Percentiles rank a stretch among this genome's conserved stretches.
Conservation (phyloP, 2,113 vertebrate genomes). For the Lophius piscatorius region DNA sequence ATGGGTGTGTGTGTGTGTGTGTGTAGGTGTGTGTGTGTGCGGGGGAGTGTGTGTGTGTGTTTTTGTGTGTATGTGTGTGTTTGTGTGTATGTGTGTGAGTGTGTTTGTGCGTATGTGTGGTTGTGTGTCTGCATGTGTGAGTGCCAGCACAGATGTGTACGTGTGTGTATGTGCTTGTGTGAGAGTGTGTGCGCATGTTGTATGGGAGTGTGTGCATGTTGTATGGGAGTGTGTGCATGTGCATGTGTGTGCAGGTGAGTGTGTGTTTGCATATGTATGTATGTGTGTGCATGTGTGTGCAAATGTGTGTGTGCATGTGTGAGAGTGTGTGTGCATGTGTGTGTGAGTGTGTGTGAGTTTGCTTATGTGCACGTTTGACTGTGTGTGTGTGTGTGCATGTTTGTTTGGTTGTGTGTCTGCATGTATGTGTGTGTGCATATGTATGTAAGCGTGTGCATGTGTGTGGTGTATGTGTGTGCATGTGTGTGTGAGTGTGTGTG, state of each 20-base stretch:
- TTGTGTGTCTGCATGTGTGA: neutral
- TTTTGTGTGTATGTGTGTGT: neutral
- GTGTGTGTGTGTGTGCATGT: neutral
- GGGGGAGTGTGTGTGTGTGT: too few relatives aligned
- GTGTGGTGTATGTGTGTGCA: neutral
- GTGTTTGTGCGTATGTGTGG: too few relatives aligned
- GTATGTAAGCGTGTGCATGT: neutral
- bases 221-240: neutral
- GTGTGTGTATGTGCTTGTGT: too few relatives aligned
- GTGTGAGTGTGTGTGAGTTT: neutral
- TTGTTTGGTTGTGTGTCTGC: neutral
- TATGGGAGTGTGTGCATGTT: neutral
- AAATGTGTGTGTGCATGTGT: constrained; percentile 2
- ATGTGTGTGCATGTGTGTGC: neutral
- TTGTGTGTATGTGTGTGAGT: constrained; percentile 1
- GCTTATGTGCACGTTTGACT: too few relatives aligned
- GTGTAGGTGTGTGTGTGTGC: too few relatives aligned
- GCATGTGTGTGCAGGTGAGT: neutral
- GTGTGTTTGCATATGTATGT: neutral
- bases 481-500: constrained; percentile 2
- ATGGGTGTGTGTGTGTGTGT: neutral
- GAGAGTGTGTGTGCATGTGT: neutral
- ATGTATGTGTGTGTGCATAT: neutral
- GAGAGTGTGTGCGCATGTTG: neutral
- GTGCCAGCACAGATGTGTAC: too few relatives aligned